Base-by-base conservation (phyloP, 2,113 vertebrate genomes). In the Scomber japonicus region DNA sequence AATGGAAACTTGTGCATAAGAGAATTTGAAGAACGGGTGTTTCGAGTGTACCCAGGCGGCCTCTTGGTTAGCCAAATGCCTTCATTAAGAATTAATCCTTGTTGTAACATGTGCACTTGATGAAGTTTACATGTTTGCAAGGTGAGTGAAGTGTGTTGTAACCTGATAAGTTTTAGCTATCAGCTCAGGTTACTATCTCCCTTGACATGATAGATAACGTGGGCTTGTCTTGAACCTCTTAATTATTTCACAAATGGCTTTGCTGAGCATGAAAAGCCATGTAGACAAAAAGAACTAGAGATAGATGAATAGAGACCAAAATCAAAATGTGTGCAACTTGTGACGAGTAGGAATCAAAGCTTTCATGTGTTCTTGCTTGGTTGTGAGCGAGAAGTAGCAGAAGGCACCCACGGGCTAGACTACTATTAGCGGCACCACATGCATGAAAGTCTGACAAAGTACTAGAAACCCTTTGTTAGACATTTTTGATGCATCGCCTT, bases 1-100 rank as follows among this genome's bases (percentile, higher is more conserved):
- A 40, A 40, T 40, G 35, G 35, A 40, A 40, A 40, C 35, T 40
- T 40, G 6, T 40, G 35, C 35, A 40, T 40, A 40, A 40, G 21
- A n/a, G 51, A 21, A 5, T 65, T 24, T 55, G n/a, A 21, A 45
- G 21, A 50, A 24, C 10, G 4, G 1, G 4, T 51, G n/a, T 45
- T 31, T 71, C 10, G 61, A 51, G 19, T 19, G 9, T 55, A 55
- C 55, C 2, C 16, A 61, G 24, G 16, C 31, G 30, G 3, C 4
- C 59, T 9, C 59, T 9, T 24, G 31, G 19, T 16, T 50, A 16
- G 46, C 24, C 48, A 53, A 21, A 11, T 64, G n/a, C 53, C 8
- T 27, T 71, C 56, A 76, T 81, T 59, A 81, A 68, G 19, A 72
- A 68, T 77, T 11, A 3, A 63, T 64, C 1, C 4, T 53, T 46